phyloP scores from a whole-genome alignment of 1,140 invertebrate genomes.

The Aporrectodea caliginosa region DNA sequence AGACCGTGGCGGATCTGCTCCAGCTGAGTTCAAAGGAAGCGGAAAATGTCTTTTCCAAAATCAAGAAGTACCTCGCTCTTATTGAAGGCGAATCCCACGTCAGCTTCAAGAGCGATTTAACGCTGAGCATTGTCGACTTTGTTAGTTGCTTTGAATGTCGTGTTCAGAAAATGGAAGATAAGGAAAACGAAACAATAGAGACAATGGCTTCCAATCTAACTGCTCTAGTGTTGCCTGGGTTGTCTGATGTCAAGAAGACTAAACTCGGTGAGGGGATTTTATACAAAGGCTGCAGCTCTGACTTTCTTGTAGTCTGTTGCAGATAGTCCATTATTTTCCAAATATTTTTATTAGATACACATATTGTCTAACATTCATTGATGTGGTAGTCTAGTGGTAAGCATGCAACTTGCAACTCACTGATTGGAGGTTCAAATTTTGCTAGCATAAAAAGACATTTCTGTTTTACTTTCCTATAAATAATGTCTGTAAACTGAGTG shows the following conservation, averaged over 20 bases:
- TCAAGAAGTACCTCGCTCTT: not conserved
- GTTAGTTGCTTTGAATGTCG: constrained; percentile 46
- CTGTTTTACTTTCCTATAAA: too few species aligned
- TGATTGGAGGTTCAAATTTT: too few species aligned
- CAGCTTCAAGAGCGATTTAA: constrained; percentile 37
- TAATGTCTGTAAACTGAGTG: too few species aligned
- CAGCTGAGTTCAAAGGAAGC: not conserved
- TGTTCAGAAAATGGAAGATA: constrained; percentile 36
- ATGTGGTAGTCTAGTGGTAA: too few species aligned
- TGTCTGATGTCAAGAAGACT: not conserved
- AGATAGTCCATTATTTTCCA: too few species aligned
- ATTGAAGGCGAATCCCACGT: constrained; percentile 26
- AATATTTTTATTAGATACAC: too few species aligned
- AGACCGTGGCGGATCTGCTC: not conserved
- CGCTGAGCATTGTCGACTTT: constrained; percentile 39
- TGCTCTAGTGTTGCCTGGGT: not conserved
- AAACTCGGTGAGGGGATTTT: not conserved
- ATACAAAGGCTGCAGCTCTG: too few species aligned
- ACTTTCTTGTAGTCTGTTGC: too few species aligned
- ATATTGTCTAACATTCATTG: too few species aligned
- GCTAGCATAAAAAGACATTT: too few species aligned
- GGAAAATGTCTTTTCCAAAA: not conserved
- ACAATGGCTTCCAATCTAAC: not conserved
- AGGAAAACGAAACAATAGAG: constrained; percentile 10
- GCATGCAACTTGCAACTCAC: too few species aligned